phyloP scores from a whole-genome alignment of 2,113 vertebrate species.

The Anoura caudifer region DNA sequence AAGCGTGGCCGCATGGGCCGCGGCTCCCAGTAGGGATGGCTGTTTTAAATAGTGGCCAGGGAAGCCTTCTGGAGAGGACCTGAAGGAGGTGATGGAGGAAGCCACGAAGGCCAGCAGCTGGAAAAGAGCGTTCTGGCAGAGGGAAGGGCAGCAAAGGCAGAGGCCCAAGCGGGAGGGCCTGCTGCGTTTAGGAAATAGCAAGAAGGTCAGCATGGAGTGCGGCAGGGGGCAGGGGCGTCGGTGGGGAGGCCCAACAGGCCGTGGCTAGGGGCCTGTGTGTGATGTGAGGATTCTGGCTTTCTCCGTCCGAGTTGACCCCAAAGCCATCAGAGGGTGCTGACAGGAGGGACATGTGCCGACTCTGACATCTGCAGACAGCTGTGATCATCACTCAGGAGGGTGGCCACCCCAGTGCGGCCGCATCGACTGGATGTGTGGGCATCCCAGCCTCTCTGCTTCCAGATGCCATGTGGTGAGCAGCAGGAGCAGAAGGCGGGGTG shows the following conservation, averaged over 20 bases:
- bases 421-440: background rate
- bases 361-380: background rate
- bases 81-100: background rate
- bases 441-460: background rate
- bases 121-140: background rate
- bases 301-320: background rate
- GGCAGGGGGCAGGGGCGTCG: too few relatives aligned
- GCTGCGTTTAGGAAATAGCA: background rate
- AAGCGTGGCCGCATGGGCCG: background rate
- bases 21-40: accelerated
- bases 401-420: background rate
- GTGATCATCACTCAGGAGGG: background rate
- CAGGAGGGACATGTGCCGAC: background rate
- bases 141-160: background rate
- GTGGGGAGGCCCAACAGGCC: background rate
- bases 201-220: accelerated
- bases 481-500: background rate
- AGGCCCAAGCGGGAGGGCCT: background rate
- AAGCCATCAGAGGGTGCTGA: background rate
- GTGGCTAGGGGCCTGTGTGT: accelerated
- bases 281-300: background rate
- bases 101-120: accelerated
- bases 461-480: accelerated
- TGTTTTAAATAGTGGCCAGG: background rate
- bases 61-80: background rate